phyloP scores from a whole-genome alignment of 2,797 vertebrate species.

The Brachyalestes nurse region DNA sequence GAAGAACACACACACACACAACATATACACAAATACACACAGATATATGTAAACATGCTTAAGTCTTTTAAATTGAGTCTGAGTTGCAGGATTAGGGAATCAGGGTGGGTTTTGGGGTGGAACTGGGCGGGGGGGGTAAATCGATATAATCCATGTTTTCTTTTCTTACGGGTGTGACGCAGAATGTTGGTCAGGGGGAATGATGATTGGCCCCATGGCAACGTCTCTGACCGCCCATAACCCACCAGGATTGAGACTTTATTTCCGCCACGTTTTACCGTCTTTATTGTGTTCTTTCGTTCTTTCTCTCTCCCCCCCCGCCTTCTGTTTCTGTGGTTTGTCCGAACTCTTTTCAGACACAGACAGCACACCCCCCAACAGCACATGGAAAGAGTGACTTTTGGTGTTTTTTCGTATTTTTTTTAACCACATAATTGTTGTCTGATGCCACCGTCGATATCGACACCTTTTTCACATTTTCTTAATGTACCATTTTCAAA shows the following conservation, averaged over 20 bases:
- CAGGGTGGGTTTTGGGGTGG: slow-evolving; percentile 68
- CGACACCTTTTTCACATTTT: neutral
- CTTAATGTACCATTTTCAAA: slow-evolving; percentile 24
- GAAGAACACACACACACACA: slow-evolving; percentile 58
- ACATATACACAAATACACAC: slow-evolving; percentile 59
- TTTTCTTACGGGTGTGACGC: slow-evolving; percentile 65
- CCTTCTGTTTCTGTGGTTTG: slow-evolving; percentile 26
- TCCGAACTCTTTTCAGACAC: slow-evolving; percentile 33
- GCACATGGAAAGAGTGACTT: slow-evolving; percentile 65
- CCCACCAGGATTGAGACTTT: slow-evolving; percentile 22
- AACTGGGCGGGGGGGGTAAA: slow-evolving; percentile 73
- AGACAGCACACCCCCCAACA: slow-evolving; percentile 51
- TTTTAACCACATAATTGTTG: slow-evolving; percentile 26
- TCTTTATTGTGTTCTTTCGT: neutral
- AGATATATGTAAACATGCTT: slow-evolving; percentile 54
- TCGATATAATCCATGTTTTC: slow-evolving; percentile 55
- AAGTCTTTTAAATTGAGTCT: slow-evolving; percentile 28
- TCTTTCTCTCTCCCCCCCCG: slow-evolving; percentile 23
- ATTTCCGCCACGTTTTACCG: neutral
- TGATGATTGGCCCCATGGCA: slow-evolving; percentile 33
- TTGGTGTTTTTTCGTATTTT: slow-evolving; percentile 42
- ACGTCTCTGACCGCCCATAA: slow-evolving; percentile 53
- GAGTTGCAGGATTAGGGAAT: slow-evolving; percentile 40
- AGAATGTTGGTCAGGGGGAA: slow-evolving; percentile 63
- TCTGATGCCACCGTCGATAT: slow-evolving; percentile 31